Evolutionary conservation across 2,113 vertebrate species (phyloP).

Genomic region (Nannospalax galili): DNA sequence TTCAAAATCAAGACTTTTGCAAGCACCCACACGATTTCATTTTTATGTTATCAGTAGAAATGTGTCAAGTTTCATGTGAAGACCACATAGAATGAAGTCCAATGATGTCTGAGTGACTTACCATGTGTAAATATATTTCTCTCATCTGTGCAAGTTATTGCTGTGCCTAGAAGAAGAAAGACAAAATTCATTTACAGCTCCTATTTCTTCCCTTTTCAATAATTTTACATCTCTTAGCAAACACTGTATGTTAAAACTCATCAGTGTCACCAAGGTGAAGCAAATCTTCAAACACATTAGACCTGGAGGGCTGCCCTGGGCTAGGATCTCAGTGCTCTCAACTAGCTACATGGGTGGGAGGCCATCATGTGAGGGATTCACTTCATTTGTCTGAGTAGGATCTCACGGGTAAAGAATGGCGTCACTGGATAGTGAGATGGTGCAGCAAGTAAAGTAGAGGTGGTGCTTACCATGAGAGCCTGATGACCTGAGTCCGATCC

Average conservation of each 20-base stretch:
- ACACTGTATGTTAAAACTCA: background rate
- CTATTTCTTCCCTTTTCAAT: background rate
- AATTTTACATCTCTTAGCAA: background rate
- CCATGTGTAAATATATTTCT: background rate
- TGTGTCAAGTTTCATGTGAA: background rate
- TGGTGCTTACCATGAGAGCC: background rate
- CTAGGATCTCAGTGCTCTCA: background rate
- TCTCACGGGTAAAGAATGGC: too few species aligned
- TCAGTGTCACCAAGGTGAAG: background rate
- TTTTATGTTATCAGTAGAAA: background rate
- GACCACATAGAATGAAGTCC: background rate
- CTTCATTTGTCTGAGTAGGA: background rate
- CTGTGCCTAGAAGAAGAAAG: background rate
- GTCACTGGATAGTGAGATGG: background rate
- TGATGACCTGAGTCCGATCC: background rate
- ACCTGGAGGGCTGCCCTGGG: background rate
- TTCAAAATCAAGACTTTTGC: background rate
- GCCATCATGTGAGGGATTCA: rapidly evolving
- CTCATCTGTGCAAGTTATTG: background rate
- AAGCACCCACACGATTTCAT: background rate
- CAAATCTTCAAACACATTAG: background rate
- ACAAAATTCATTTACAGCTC: background rate
- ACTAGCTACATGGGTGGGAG: rapidly evolving
- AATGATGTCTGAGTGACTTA: background rate
- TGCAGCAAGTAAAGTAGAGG: background rate